phyloP scores from a whole-genome alignment of 2,113 vertebrate genomes.

The Salvelinus namaycush region DNA sequence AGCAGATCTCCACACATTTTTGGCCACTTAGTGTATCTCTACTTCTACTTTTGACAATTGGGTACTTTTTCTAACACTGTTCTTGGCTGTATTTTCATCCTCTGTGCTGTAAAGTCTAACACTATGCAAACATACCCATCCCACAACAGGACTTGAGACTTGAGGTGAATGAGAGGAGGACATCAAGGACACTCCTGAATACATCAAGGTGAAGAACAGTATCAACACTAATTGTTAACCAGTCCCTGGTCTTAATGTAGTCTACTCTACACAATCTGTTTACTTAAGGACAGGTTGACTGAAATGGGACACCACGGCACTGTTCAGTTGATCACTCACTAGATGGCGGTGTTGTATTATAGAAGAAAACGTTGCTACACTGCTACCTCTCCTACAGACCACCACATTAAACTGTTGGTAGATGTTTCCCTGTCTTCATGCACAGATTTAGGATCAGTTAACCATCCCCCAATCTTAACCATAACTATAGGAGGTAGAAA shows the following conservation, averaged over 20 bases:
- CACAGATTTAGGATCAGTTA: not conserved
- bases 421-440: not conserved
- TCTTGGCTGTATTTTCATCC: too few relatives aligned
- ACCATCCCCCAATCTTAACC: not conserved
- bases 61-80: too few relatives aligned
- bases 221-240: not conserved
- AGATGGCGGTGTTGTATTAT: slow-evolving; percentile 62
- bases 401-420: not conserved
- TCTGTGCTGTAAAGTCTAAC: too few relatives aligned
- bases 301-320: not conserved
- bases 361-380: not conserved
- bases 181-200: too few relatives aligned
- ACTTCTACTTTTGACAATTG: too few relatives aligned
- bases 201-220: not conserved
- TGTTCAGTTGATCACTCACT: slow-evolving; percentile 41
- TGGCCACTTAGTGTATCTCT: too few relatives aligned
- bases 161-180: not conserved
- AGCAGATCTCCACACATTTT: too few relatives aligned
- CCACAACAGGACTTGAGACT: not conserved
- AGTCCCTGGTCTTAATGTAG: not conserved
- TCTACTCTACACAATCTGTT: not conserved
- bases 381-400: not conserved
- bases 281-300: not conserved
- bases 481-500: not conserved
- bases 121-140: not conserved